Conservation (phyloP, 2,113 vertebrate species). For the Phasianus colchicus region DNA sequence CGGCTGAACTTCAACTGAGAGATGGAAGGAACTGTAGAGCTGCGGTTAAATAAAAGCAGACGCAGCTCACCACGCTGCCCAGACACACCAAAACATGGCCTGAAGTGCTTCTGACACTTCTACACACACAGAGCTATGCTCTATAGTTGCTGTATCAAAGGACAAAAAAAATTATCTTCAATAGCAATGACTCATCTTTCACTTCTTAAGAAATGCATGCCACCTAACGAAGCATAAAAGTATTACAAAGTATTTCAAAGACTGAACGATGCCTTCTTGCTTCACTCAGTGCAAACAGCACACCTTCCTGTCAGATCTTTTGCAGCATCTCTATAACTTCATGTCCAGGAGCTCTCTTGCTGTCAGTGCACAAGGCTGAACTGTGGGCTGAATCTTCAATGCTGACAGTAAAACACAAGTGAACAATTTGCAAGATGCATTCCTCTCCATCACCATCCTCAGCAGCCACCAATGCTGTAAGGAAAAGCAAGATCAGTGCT, state of each 20-base stretch:
- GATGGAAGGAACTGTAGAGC: neutral
- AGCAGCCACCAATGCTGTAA: fast-evolving
- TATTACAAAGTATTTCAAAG: conserved; percentile 23
- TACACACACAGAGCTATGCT: fast-evolving
- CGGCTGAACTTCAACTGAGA: neutral
- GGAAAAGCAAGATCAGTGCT: fast-evolving
- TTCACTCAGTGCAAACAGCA: neutral
- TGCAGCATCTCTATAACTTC: neutral
- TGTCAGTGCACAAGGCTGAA: neutral
- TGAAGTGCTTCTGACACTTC: neutral
- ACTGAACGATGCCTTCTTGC: conserved; percentile 24
- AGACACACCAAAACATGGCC: fast-evolving
- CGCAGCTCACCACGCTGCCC: neutral
- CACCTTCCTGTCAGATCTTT: neutral
- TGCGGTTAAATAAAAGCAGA: neutral
- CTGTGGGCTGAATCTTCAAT: neutral
- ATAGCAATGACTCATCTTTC: neutral
- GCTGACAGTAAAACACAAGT: neutral
- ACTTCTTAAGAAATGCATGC: fast-evolving
- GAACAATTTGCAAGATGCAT: neutral
- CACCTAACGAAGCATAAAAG: fast-evolving
- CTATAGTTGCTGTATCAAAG: neutral
- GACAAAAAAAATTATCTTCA: neutral
- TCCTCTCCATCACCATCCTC: neutral
- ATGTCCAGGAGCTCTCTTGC: neutral